Evolutionary conservation across 1,140 invertebrate genomes (phyloP), one percentile per base, ranked within the genome.

Genomic region (Zophobas morio): DNA sequence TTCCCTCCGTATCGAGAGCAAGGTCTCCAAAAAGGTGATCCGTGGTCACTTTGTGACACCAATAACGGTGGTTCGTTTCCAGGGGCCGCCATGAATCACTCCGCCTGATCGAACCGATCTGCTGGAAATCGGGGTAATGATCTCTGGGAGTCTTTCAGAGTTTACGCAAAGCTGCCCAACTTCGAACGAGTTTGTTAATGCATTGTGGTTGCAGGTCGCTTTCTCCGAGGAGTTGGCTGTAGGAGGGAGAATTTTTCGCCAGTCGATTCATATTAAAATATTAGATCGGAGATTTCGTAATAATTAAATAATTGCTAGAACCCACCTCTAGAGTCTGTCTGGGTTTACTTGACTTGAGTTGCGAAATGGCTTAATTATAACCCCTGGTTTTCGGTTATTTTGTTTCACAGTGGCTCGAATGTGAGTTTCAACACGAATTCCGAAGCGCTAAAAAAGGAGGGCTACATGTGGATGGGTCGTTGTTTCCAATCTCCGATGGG

Each of bases 81-180:
- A 79, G 78, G 54, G 53, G 66, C 5, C 53, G 74, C 6, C 36
- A 79, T 57, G 75, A 79, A 46, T 76, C 74, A 37, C 40, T 79
- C 6, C 66, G 46, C 46, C 73, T 79, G 39, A 53, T 79, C 6
- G 78, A 79, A 56, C 74, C 74, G 1, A 76, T 79, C 47, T 72
- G 70, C 33, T 76, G 78, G 74, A 76, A 73, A 72, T 53, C 75
- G 39, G 75, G 75, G 75, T 70, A 70, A 74, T 36, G 36, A 51
- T 51, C 2, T 33, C 20, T 51, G 8, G 33, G 70, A 5, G 36
- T 37, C n/a, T 60, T 60, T 35, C 36, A 60, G 37, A 37, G 33
- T 8, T 60, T 33, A 20, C 20, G 20, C 20, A 20, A 20, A 20
- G 20, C 20, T 20, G 20, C 20, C 20, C 20, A 20, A 20, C 20